Evolutionary conservation across 1,140 invertebrate species (phyloP).

Genomic region (Samia ricini): DNA sequence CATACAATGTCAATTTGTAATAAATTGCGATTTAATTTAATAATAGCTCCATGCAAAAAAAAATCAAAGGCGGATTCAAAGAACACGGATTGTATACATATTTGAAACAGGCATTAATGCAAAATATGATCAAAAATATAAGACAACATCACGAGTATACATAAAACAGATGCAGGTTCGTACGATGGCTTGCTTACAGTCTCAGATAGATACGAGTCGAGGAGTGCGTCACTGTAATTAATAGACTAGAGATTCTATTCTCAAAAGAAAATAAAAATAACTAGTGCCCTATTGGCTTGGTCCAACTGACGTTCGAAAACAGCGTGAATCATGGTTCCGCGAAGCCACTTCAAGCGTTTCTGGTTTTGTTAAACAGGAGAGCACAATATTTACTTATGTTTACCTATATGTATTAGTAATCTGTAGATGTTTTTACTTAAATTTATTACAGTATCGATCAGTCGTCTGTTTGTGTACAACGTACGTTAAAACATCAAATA

Average conservation of each 20-base stretch:
- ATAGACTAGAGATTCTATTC: constrained; percentile 64
- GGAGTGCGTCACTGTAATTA: constrained; percentile 69
- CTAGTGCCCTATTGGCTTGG: constrained; percentile 36
- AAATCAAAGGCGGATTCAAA: not conserved
- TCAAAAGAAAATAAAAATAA: constrained; percentile 72
- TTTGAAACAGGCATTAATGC: not conserved
- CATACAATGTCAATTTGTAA: not conserved
- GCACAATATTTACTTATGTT: constrained; percentile 38
- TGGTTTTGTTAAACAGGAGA: constrained; percentile 31
- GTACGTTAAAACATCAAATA: not conserved
- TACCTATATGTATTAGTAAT: constrained; percentile 26
- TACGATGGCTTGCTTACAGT: constrained; percentile 26
- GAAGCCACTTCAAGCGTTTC: constrained; percentile 54
- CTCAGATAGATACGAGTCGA: constrained; percentile 24
- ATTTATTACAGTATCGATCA: constrained; percentile 18
- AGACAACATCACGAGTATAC: not conserved
- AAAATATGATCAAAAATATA: not conserved
- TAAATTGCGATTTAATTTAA: not conserved
- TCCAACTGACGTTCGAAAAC: constrained; percentile 49
- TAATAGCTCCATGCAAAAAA: not conserved
- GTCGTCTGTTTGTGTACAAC: not conserved
- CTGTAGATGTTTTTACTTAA: constrained; percentile 14
- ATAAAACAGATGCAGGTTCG: constrained; percentile 41
- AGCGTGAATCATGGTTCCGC: constrained; percentile 61
- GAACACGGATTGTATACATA: not conserved